Evolutionary conservation across 37 sponge, comb jelly and placozoan genomes (phyloP).

Genomic region (Ianthella basta): DNA sequence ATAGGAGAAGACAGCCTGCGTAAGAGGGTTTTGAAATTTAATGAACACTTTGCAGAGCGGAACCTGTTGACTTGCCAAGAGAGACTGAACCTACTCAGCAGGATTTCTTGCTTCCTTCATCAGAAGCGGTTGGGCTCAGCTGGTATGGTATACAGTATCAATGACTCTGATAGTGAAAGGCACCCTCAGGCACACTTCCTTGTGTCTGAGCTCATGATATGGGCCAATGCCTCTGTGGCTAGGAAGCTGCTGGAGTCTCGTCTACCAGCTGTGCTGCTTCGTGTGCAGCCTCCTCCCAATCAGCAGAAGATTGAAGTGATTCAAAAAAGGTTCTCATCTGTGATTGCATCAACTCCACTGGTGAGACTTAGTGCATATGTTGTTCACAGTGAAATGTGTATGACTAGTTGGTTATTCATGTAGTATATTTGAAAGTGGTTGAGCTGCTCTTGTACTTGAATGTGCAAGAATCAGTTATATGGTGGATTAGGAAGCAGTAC

Average conservation of each 20-base stretch:
- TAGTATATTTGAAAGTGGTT: no score
- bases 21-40: not conserved
- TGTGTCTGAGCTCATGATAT: conserved; percentile 63
- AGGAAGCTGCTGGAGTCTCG: not conserved
- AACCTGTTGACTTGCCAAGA: not conserved
- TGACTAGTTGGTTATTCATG: no score
- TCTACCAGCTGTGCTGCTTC: conserved; percentile 33
- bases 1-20: not conserved
- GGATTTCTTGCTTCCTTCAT: conserved; percentile 41
- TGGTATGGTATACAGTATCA: not conserved
- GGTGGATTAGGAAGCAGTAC: no score
- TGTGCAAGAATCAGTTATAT: no score
- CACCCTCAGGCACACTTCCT: conserved; percentile 46
- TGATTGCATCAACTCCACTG: no score
- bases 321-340: not conserved
- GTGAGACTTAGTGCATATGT: no score
- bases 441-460: no score
- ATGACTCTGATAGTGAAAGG: conserved; percentile 8
- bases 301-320: not conserved
- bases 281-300: conserved; percentile 42
- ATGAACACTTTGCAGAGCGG: not conserved
- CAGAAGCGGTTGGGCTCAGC: conserved; percentile 35
- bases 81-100: conserved; percentile 18
- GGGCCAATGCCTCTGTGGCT: conserved; percentile 53
- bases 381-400: no score